phyloP scores from a whole-genome alignment of 2,113 vertebrate genomes.

The Tetraodon nigroviridis region DNA sequence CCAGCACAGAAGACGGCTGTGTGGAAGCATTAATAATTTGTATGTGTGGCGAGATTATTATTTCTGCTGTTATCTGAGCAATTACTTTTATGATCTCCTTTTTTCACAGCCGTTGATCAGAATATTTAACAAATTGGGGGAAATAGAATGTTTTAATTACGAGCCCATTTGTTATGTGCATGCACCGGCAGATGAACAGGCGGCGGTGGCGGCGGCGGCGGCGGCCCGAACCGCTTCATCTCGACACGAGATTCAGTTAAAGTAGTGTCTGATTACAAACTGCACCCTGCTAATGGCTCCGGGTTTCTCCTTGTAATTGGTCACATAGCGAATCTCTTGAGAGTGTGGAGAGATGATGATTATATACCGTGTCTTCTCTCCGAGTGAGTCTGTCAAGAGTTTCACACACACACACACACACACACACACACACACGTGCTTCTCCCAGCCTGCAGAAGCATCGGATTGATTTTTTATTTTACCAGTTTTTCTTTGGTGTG shows the following conservation, averaged over 20 bases:
- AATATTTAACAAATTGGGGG: slow-evolving; percentile 1
- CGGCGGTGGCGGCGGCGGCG: slow-evolving; percentile 12
- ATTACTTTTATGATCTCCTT: neutral
- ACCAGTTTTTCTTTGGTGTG: too few relatives aligned
- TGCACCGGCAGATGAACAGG: slow-evolving; percentile 8
- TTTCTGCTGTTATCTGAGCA: slow-evolving; percentile 3
- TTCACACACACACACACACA: neutral
- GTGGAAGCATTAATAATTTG: slow-evolving; percentile 12
- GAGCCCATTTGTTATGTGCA: slow-evolving; percentile 7
- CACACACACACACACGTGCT: too few relatives aligned
- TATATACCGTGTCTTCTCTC: slow-evolving; percentile 27
- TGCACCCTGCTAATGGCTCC: slow-evolving; percentile 15
- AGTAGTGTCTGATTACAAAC: slow-evolving; percentile 33
- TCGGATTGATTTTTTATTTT: too few relatives aligned
- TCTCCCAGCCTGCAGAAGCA: too few relatives aligned
- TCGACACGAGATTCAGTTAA: slow-evolving; percentile 27
- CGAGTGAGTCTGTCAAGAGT: slow-evolving; percentile 28
- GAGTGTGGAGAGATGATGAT: slow-evolving; percentile 39
- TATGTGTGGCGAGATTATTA: neutral
- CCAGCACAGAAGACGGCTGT: slow-evolving; percentile 1
- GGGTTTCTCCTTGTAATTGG: slow-evolving; percentile 29
- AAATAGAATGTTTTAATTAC: slow-evolving; percentile 1
- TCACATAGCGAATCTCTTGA: slow-evolving; percentile 29
- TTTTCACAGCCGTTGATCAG: neutral
- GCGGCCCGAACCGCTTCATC: slow-evolving; percentile 9